Evolutionary conservation across 2,113 vertebrate genomes (phyloP).

Genomic region (Azemiops feae): DNA sequence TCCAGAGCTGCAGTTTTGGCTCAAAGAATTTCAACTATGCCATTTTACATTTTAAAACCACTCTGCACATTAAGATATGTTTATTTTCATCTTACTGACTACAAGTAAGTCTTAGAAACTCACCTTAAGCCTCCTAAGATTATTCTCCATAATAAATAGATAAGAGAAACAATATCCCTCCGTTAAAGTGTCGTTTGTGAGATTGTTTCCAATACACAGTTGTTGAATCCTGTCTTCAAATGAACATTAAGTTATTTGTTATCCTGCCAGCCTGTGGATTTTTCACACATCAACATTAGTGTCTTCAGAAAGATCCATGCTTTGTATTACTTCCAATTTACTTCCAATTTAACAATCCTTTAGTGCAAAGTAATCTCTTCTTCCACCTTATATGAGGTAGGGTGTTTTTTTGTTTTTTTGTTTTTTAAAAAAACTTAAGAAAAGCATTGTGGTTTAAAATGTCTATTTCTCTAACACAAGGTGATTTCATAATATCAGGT

Average conservation of each 20-base stretch:
- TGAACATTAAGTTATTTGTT: neutral
- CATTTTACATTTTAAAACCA: neutral
- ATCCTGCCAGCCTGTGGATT: neutral
- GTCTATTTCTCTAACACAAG: constrained; percentile 17
- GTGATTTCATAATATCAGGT: constrained; percentile 21
- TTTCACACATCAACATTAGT: neutral
- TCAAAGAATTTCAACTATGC: neutral
- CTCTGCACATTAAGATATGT: neutral
- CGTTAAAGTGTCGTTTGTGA: neutral
- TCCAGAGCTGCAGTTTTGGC: neutral
- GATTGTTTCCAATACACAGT: neutral
- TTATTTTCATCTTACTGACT: neutral
- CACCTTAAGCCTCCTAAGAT: neutral
- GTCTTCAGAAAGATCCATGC: neutral
- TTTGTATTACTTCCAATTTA: neutral
- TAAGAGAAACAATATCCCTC: neutral
- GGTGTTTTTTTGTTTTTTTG: neutral
- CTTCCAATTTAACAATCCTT: neutral
- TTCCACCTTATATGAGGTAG: neutral
- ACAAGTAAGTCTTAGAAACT: neutral
- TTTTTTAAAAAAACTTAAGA: neutral
- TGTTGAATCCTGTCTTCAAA: neutral
- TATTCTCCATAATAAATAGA: neutral
- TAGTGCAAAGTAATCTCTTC: neutral
- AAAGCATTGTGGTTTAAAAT: neutral